These are phyloP conservation scores for Hephaestus fuliginosus DNA, from an alignment of 2,797 vertebrate genomes.

Conservation along the genomic window DNA sequence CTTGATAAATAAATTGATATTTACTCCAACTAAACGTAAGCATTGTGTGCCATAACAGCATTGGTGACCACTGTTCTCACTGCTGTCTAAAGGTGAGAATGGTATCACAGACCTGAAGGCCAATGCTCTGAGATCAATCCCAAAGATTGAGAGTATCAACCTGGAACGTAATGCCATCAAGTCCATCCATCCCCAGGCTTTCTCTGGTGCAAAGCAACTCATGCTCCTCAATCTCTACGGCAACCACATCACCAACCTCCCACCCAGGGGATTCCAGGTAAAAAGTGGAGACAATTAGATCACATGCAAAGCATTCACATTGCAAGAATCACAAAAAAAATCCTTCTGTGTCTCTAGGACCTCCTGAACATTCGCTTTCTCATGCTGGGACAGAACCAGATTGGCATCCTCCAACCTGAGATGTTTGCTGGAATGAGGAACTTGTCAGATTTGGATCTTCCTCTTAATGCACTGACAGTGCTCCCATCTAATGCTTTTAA, in stretches of 20 bases:
- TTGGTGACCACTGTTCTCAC: not conserved
- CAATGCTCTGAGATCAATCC: constrained; percentile 71
- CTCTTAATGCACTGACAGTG: constrained; percentile 78
- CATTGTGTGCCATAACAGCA: not conserved
- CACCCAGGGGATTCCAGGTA: constrained; percentile 79
- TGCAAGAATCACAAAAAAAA: not conserved
- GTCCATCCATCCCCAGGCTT: constrained; percentile 81
- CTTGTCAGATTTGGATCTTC: constrained; percentile 85
- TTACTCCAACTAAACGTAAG: not conserved
- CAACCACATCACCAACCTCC: constrained; percentile 82
- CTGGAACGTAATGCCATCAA: constrained; percentile 85
- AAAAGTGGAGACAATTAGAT: not conserved
- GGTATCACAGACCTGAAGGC: constrained; percentile 78
- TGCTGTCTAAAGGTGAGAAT: constrained; percentile 81
- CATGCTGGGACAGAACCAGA: constrained; percentile 86
- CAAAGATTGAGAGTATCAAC: constrained; percentile 83
- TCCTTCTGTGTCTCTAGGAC: constrained; percentile 64
- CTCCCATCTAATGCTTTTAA: constrained; percentile 82
- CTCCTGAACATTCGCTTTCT: constrained; percentile 87
- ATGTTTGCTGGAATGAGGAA: constrained; percentile 85
- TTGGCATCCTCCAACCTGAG: constrained; percentile 77
- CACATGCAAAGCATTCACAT: not conserved
- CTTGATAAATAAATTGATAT: not conserved
- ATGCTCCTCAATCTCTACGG: constrained; percentile 86
- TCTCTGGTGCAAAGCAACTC: constrained; percentile 80